Evolutionary conservation across 2,888 invertebrate genomes (phyloP).

Genomic region (Tethea ocularis): DNA sequence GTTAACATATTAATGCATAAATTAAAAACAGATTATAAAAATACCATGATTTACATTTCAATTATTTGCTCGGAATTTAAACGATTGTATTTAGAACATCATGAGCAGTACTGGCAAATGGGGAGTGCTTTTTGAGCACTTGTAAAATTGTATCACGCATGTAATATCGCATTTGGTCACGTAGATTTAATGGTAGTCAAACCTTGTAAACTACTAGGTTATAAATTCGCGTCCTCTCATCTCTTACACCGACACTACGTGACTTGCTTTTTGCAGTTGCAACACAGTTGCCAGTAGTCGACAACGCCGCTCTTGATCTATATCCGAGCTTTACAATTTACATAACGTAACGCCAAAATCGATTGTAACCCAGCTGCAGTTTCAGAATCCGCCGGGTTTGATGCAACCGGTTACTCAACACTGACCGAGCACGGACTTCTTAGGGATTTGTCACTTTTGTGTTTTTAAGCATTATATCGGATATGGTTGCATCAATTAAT

Average conservation of each 20-base stretch:
- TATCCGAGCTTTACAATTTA: conserved; percentile 9
- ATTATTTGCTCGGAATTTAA: not conserved
- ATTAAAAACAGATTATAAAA: no score
- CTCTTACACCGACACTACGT: conserved; percentile 8
- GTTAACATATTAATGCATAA: not conserved
- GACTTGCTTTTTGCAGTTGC: conserved; percentile 25
- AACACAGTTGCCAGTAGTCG: conserved; percentile 12
- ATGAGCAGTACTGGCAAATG: no score
- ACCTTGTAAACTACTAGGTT: not conserved
- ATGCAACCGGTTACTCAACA: conserved; percentile 33
- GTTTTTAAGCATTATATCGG: not conserved
- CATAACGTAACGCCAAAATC: conserved; percentile 13
- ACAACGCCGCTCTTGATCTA: conserved; percentile 35
- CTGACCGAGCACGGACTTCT: conserved; percentile 8
- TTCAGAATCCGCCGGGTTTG: conserved; percentile 14
- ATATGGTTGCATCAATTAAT: not conserved
- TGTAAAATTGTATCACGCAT: no score
- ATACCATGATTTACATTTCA: no score
- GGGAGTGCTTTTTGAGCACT: no score
- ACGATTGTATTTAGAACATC: not conserved
- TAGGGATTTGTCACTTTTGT: not conserved
- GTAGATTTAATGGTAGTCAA: not conserved
- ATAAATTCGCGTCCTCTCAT: not conserved
- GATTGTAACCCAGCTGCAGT: conserved; percentile 12
- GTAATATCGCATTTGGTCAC: no score